Evolutionary conservation across 2,888 invertebrate genomes (phyloP).

Genomic region (Graphium colonna): DNA sequence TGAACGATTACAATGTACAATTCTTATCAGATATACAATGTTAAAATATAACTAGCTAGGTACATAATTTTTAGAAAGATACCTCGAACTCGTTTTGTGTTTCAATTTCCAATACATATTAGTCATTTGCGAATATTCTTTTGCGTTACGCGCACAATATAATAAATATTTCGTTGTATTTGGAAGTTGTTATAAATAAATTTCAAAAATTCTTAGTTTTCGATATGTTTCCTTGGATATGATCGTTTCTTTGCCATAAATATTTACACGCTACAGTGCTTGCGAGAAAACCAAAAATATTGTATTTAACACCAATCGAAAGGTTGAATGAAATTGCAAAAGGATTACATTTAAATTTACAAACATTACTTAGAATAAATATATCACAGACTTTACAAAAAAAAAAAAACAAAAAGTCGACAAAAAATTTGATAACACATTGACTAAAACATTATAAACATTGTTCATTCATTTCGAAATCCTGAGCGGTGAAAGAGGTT

Average conservation of each 20-base stretch:
- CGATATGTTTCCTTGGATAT: conserved; percentile 77
- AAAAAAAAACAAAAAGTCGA: conserved; percentile 53
- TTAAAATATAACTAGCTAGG: conserved; percentile 63
- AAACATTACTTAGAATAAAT: conserved; percentile 73
- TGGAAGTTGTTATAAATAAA: conserved; percentile 44
- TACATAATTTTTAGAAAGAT: conserved; percentile 55
- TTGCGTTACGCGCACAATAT: conserved; percentile 66
- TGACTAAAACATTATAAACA: conserved; percentile 30
- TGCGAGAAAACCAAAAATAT: conserved; percentile 26
- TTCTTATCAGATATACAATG: conserved; percentile 62
- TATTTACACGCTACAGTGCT: conserved; percentile 39
- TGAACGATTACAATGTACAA: conserved; percentile 75
- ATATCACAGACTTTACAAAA: conserved; percentile 80
- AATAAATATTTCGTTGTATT: conserved; percentile 57
- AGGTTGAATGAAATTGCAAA: conserved; percentile 47
- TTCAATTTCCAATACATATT: conserved; percentile 48
- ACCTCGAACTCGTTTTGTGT: conserved; percentile 48
- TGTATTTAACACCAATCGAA: conserved; percentile 39
- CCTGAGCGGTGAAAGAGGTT: conserved; percentile 32
- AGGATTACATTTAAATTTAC: conserved; percentile 59
- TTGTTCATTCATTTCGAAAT: conserved; percentile 29
- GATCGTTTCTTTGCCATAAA: conserved; percentile 44
- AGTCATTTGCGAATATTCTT: conserved; percentile 44
- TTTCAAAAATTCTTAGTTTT: conserved; percentile 43
- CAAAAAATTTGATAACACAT: conserved; percentile 26